These are phyloP conservation scores for Capitulum mitella DNA, from an alignment of 2,888 invertebrate species.

Conservation along the genomic window DNA sequence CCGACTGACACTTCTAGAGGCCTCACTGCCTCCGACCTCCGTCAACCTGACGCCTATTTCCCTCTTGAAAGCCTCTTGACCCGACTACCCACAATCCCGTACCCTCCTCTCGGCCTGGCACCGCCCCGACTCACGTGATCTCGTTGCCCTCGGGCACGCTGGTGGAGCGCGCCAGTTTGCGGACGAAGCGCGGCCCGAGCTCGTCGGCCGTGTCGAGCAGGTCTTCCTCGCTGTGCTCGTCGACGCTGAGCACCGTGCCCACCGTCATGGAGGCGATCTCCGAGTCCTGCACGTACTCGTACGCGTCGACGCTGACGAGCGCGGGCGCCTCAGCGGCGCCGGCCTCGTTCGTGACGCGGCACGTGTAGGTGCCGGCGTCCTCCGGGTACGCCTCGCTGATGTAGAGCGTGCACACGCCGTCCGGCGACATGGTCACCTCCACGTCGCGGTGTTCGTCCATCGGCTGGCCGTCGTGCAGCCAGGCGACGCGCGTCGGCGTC, in stretches of 20 bases:
- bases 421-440: conserved; percentile 60
- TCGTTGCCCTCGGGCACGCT: neutral
- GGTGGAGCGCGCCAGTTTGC: neutral
- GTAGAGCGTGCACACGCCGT: conserved; percentile 69
- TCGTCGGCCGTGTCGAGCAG: neutral
- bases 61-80: too few species aligned
- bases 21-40: too few species aligned
- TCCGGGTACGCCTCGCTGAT: conserved; percentile 84
- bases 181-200: conserved; percentile 10
- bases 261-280: conserved; percentile 56
- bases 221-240: conserved; percentile 15
- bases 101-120: too few species aligned
- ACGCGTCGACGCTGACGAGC: conserved; percentile 46
- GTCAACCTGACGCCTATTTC: too few species aligned
- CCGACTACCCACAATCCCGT: too few species aligned
- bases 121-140: neutral
- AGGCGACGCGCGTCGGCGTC: conserved; percentile 63
- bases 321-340: conserved; percentile 50
- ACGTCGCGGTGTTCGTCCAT: conserved; percentile 63
- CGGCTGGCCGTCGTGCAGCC: conserved; percentile 68
- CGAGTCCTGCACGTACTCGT: conserved; percentile 83
- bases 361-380: conserved; percentile 78
- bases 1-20: too few species aligned
- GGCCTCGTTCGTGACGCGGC: conserved; percentile 69
- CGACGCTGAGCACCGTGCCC: conserved; percentile 12